Evolutionary conservation across 2,113 vertebrate genomes (phyloP).

Genomic region (Dryoscopus gambensis): DNA sequence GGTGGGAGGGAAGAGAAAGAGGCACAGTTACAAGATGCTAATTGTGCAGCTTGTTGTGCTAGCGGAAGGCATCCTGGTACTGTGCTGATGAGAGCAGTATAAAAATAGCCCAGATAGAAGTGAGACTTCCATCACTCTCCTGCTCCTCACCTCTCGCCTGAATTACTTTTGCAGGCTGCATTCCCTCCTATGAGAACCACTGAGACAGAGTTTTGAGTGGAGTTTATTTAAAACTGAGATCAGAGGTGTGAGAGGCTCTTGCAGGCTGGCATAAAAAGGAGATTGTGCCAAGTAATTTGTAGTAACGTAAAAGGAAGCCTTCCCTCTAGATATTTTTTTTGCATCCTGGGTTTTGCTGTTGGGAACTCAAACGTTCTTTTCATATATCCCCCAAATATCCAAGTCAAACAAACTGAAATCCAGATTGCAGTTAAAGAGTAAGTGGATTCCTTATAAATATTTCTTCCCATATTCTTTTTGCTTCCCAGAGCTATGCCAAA

Average conservation of each 20-base stretch:
- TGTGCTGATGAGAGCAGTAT: constrained; percentile 13
- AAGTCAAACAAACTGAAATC: neutral
- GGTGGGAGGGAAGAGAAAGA: neutral
- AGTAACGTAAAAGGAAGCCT: neutral
- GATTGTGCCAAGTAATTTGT: neutral
- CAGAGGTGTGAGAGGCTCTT: neutral
- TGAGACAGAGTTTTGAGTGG: neutral
- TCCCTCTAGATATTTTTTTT: neutral
- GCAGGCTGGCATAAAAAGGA: neutral
- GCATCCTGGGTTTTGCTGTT: neutral
- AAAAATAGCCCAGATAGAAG: constrained; percentile 20
- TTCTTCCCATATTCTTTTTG: neutral
- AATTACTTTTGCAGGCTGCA: neutral
- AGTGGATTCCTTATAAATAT: neutral
- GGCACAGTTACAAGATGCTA: neutral
- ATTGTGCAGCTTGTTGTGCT: neutral
- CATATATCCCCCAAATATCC: rapidly evolving
- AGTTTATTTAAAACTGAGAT: constrained; percentile 26
- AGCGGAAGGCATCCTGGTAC: neutral
- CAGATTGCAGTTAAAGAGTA: neutral
- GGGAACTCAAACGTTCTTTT: neutral
- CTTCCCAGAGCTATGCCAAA: neutral
- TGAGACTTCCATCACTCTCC: neutral
- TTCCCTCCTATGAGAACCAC: neutral
- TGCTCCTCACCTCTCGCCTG: neutral